A percentile compares a stretch with the other conserved stretches of the same genome.
Conservation (phyloP, 2,797 vertebrate genomes). For the Phataginus tetradactyla region DNA sequence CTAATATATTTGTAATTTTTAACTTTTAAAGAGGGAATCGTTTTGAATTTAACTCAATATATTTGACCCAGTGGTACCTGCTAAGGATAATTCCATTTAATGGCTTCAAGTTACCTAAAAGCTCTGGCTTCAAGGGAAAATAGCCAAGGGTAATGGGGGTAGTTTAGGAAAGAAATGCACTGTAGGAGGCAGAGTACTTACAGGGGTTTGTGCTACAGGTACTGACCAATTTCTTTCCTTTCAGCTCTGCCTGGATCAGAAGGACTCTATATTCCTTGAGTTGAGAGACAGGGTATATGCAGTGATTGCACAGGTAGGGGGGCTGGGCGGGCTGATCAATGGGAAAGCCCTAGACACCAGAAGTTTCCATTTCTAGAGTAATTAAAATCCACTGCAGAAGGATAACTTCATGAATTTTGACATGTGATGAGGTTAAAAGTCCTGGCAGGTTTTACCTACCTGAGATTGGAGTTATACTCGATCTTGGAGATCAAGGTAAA, state of each 20-base stretch:
- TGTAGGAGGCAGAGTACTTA: neutral
- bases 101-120: neutral
- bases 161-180: neutral
- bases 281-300: neutral
- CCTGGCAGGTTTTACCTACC: neutral
- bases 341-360: neutral
- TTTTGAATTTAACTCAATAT: slow-evolving; percentile 33
- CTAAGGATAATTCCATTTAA: slow-evolving; percentile 30
- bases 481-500: neutral
- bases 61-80: neutral
- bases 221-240: neutral
- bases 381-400: neutral
- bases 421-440: neutral
- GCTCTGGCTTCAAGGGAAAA: neutral
- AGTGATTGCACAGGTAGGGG: neutral
- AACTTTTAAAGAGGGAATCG: neutral
- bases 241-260: neutral
- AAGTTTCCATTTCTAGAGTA: neutral
- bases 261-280: neutral
- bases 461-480: neutral
- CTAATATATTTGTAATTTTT: slow-evolving; percentile 24
- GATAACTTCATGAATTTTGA: neutral
- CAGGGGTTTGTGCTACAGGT: neutral
- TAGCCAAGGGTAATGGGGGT: neutral
- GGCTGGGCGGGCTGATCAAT: neutral